Evolutionary conservation across 2,113 vertebrate species (phyloP), one percentile per base, ranked within the genome.

Genomic region (Coracopsis vasa): DNA sequence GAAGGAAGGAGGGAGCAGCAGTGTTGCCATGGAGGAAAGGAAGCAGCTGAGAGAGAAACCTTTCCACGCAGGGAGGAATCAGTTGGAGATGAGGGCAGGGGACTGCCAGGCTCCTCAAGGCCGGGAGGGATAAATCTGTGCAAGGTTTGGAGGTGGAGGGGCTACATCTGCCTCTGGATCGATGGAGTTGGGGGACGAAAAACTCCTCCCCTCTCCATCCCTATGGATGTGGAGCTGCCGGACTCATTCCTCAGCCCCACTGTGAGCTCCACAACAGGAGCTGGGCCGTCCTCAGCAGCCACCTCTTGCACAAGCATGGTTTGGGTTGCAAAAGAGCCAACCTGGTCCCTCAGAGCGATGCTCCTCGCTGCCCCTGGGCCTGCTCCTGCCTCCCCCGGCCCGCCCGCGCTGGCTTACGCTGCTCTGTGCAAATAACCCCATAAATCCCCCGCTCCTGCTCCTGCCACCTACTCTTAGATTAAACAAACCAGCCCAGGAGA

Each of bases 1-100:
- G 0, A 60, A 58, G 72, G 37, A 91, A 56, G 74, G 84, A 87
- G 71, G 66, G 78, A 94, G 92, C 84, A 80, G 94, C 86, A 45
- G 88, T 69, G 94, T 95, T 97, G 92, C 96, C 94, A 94, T 94
- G 95, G 88, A 95, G 86, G 94, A 75, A 62, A 93, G 92, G 90
- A 95, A 92, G 88, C 88, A 96, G 96, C 93, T 72, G 80, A 89
- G 94, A 64, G 79, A 91, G 77, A 47, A 93, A 71, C 91, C 93
- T 95, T 90, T 89, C 61, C 78, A 67, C 1, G 28, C 65, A n/a
- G 86, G 77, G 91, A 83, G 60, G 75, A 80, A 92, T 31, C 42
- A 8, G 71, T 10, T 3, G 7, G 82, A 56, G 86, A n/a, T 0
- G 29, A 41, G 70, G 73, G 62, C 82, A 83, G 82, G 64, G 71